These are phyloP conservation scores for Limenitis camilla DNA, from an alignment of 2,888 invertebrate species.

Conservation along the genomic window DNA sequence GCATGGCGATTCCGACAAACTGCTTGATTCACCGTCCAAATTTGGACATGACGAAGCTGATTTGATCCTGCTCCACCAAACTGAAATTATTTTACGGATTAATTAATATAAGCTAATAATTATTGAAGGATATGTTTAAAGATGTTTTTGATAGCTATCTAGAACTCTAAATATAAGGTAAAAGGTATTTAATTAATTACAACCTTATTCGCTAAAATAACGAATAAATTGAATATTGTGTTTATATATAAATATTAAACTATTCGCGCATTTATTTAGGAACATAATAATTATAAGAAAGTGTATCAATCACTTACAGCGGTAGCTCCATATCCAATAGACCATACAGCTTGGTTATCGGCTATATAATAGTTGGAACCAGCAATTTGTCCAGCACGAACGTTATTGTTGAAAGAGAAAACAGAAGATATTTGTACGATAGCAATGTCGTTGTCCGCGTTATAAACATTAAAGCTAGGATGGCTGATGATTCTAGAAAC, in stretches of 20 bases:
- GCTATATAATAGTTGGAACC: slow-evolving; percentile 36
- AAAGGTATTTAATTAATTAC: too few relatives aligned
- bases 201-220: too few relatives aligned
- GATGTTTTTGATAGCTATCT: too few relatives aligned
- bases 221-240: too few relatives aligned
- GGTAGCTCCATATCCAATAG: slow-evolving; percentile 51
- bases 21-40: slow-evolving; percentile 35
- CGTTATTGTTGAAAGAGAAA: slow-evolving; percentile 31
- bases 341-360: slow-evolving; percentile 42
- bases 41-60: slow-evolving; percentile 39
- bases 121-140: too few relatives aligned
- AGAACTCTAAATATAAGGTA: too few relatives aligned
- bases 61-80: slow-evolving; percentile 31
- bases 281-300: not conserved
- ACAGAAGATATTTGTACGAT: slow-evolving; percentile 34
- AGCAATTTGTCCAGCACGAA: slow-evolving; percentile 34
- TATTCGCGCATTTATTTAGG: not conserved
- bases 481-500: slow-evolving; percentile 34
- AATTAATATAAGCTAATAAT: too few relatives aligned
- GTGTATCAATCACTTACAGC: slow-evolving; percentile 32
- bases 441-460: slow-evolving; percentile 43
- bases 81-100: slow-evolving; percentile 27
- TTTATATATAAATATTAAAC: too few relatives aligned
- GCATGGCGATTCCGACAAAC: slow-evolving; percentile 34
- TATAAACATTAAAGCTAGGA: slow-evolving; percentile 34